phyloP scores from a whole-genome alignment of 2,113 vertebrate species.

The Cheirogaleus medius region DNA sequence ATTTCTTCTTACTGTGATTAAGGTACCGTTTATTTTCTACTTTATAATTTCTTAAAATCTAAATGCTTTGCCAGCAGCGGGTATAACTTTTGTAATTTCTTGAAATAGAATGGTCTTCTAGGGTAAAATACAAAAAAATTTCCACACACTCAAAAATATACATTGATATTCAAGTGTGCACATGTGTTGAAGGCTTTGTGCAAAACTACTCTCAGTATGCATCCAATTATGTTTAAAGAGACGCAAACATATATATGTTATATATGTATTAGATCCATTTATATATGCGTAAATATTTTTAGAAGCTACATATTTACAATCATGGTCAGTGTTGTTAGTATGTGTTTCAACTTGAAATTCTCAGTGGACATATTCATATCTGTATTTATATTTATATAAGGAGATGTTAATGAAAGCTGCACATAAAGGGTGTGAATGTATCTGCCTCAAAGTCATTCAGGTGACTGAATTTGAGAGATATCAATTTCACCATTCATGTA shows the following conservation, averaged over 20 bases:
- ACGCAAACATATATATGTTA: background rate
- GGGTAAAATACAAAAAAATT: background rate
- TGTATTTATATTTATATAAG: background rate
- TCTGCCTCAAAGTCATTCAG: background rate
- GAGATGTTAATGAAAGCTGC: background rate
- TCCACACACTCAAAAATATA: background rate
- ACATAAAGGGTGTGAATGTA: background rate
- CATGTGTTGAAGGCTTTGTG: background rate
- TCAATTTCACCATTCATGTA: background rate
- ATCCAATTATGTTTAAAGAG: background rate
- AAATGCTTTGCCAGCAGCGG: background rate
- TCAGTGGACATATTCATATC: background rate
- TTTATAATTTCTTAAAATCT: slow-evolving; percentile 32
- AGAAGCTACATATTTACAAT: background rate
- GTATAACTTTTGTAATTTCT: slow-evolving; percentile 25
- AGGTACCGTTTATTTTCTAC: background rate
- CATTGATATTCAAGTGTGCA: background rate
- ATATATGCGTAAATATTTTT: background rate
- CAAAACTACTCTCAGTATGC: background rate
- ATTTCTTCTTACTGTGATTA: background rate
- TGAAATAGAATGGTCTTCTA: background rate
- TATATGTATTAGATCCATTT: background rate
- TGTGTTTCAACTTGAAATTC: background rate
- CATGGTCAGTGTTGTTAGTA: background rate
- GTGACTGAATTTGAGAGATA: background rate